phyloP scores from a whole-genome alignment of 1,140 invertebrate genomes.

The Ephestia elutella region DNA sequence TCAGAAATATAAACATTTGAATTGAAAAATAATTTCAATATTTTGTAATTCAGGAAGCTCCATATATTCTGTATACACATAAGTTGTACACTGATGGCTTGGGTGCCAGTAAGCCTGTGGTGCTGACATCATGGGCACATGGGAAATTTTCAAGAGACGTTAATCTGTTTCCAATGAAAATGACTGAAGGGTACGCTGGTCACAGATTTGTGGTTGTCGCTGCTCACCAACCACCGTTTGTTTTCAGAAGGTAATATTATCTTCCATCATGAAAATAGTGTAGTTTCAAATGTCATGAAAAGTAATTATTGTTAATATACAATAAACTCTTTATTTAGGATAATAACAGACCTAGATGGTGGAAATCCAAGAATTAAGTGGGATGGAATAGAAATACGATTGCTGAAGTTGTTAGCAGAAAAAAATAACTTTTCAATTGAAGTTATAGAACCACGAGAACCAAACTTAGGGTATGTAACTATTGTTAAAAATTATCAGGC shows the following conservation, averaged over 20 bases:
- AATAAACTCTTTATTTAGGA: conserved; percentile 32
- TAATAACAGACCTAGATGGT: conserved; percentile 50
- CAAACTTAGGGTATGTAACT: conserved; percentile 64
- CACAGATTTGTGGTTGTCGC: conserved; percentile 80
- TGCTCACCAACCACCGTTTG: conserved; percentile 81
- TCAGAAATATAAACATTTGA: background rate
- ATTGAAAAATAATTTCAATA: no score
- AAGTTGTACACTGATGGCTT: conserved; percentile 80
- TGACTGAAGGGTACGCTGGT: conserved; percentile 79
- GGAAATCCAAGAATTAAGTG: conserved; percentile 71
- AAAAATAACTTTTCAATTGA: conserved; percentile 82
- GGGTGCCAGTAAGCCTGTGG: conserved; percentile 76
- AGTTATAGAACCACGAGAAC: conserved; percentile 75
- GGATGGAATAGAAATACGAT: conserved; percentile 81
- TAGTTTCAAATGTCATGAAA: no score
- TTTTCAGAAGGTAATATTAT: conserved; percentile 76
- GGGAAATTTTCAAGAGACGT: conserved; percentile 77
- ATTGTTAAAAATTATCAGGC: conserved; percentile 8
- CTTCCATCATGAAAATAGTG: no score
- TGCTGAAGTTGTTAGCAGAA: conserved; percentile 76
- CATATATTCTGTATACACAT: conserved; percentile 82
- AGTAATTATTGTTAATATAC: no score
- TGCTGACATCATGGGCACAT: conserved; percentile 80
- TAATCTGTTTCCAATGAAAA: conserved; percentile 80
- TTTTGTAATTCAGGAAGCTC: conserved; percentile 71